Evolutionary conservation across 2,113 vertebrate genomes (phyloP), one percentile per base, ranked within the genome.

Genomic region (Phalacrocorax pelagicus): DNA sequence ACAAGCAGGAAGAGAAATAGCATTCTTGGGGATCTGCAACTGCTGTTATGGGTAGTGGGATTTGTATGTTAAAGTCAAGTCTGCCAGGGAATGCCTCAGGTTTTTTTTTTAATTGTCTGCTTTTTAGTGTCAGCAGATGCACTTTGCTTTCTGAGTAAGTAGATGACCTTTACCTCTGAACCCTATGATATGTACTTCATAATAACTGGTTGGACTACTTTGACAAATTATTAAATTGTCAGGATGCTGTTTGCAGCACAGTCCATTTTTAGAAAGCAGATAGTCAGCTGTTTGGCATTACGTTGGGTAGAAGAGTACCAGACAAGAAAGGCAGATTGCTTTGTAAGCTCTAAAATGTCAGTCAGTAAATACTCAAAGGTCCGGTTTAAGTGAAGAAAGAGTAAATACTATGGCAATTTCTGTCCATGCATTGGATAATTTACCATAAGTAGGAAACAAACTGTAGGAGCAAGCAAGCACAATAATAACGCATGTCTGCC

Each of bases 221-320:
- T 97, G 95, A 97, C 97, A 98, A 98, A 98, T 98, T 96, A 97
- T 97, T 98, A 96, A 97, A 97, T 98, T 97, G 96, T 96, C 66
- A n/a, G 72, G 36, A 81, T 97, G 93, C 97, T 97, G 86, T 96
- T 96, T 94, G 90, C 92, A 94, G 93, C 74, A 52, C 36, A 96
- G 96, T 96, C 96, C 97, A 96, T 96, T 98, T 98, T 97, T 97
- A 98, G 97, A 98, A 98, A 97, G 21, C 29, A 97, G 97, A 72
- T 74, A 95, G 96, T 98, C 98, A 98, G 96, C 97, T 98, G 69
- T 98, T 97, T 96, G 96, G 57, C 59, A 11, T 96, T 92, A 79
- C 30, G 66, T 84, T 96, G 94, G 78, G 54, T 90, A 84, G 95
- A 94, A 96, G 75, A 94, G 80, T 75, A 73, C 80, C 80, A 95